Conservation (phyloP, 2,888 invertebrate genomes). For the Chaetogeoica ovagalla region DNA sequence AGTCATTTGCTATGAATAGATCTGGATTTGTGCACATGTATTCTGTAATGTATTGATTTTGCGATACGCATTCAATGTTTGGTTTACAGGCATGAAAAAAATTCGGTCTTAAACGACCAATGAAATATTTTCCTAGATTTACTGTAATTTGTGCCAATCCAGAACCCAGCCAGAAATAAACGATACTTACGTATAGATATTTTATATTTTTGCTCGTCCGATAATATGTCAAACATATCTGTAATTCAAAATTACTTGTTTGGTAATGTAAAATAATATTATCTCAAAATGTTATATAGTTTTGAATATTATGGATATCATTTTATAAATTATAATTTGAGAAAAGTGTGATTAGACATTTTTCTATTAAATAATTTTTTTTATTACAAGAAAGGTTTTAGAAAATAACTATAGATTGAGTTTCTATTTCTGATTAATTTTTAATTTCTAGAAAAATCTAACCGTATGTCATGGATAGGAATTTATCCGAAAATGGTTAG, state of each 20-base stretch:
- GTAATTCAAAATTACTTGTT: constrained; percentile 21
- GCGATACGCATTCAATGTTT: constrained; percentile 65
- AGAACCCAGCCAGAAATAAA: constrained; percentile 64
- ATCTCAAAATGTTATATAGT: no score
- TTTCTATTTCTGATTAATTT: no score
- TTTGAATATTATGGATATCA: no score
- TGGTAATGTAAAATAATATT: no score
- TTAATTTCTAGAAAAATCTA: no score
- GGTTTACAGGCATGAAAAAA: constrained; percentile 88
- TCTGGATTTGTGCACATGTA: constrained; percentile 68
- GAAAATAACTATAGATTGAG: no score
- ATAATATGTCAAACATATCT: constrained; percentile 40
- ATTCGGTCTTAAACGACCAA: constrained; percentile 91
- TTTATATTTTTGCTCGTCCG: constrained; percentile 20
- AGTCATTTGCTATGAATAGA: constrained; percentile 55
- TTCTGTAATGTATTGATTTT: constrained; percentile 67
- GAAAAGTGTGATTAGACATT: no score
- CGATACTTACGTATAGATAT: constrained; percentile 27
- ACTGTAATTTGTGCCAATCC: constrained; percentile 82
- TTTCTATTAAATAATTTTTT: no score
- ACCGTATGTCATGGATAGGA: no score
- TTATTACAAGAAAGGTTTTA: no score
- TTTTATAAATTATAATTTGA: no score
- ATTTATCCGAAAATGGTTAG: no score
- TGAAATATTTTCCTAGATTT: constrained; percentile 88